Base-by-base conservation (phyloP, 2,888 invertebrate species). In the Lasioglossum leucozonium region DNA sequence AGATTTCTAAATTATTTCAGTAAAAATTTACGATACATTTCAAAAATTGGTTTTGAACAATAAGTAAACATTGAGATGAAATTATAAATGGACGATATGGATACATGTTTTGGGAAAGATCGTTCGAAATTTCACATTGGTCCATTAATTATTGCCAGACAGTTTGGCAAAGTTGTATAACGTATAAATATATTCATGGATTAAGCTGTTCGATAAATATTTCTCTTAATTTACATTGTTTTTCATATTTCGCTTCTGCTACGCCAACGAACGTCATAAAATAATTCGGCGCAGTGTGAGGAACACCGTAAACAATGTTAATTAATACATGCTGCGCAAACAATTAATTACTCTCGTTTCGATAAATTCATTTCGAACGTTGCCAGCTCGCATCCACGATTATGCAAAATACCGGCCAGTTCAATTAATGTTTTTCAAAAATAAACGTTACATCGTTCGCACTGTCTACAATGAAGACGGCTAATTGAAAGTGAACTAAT, bases 291-390 rank as follows among this genome's bases (percentile, higher is more conserved):
- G 22, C n/a, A 13, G 22, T 40, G 37, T 13, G 37, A n/a, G 37
- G 34, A 18, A 5, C 40, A 22, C 37, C 11, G 40, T 37, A 37
- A 69, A 40, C 18, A 65, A n/a, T n/a, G n/a, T 10, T 37, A 69
- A 69, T 69, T 69, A 69, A 69, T 69, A 69, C 37, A n/a, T 5
- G 4, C 5, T 40, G 40, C 40, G 69, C 5, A 69, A 40, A 69
- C n/a, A 69, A 40, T 40, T 40, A 40, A 69, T 69, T 69, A n/a
- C 1, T 69, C 40, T 11, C n/a, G 40, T 69, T 69, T 69, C 69
- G 69, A 69, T 69, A n/a, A 22, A 69, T 69, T 40, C 40, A 40
- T 69, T n/a, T 22, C 22, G 40, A 13, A 13, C 22, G n/a, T 69
- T 4, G 40, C 22, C n/a, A n/a, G 13, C 4, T 4, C 11, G 22